A percentile compares a stretch with the other conserved stretches of the same genome.
Conservation (phyloP, 1,140 invertebrate genomes). For the Saccostrea echinata region DNA sequence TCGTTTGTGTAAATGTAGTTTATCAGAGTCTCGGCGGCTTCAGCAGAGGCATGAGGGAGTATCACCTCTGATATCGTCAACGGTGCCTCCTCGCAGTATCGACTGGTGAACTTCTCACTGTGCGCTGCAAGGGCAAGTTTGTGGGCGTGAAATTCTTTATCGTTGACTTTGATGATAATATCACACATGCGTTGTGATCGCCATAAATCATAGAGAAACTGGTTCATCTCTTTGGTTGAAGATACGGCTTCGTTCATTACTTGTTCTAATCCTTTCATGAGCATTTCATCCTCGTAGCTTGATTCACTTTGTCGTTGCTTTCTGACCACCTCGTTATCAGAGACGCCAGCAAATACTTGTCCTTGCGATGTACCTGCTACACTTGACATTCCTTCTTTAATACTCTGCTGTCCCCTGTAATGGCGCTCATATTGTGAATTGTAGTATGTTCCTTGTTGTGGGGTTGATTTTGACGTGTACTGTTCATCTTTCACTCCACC, state of each 20-base stretch:
- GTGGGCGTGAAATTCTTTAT: conserved; percentile 43
- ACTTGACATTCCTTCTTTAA: not conserved
- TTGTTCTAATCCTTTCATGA: not conserved
- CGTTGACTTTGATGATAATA: conserved; percentile 53
- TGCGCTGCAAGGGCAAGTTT: conserved; percentile 54
- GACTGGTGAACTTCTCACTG: conserved; percentile 51
- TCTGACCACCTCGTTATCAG: conserved; percentile 13
- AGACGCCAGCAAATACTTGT: not conserved
- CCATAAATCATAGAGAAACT: conserved; percentile 54
- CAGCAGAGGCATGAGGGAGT: conserved; percentile 36
- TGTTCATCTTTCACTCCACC: not conserved
- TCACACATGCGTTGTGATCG: conserved; percentile 49
- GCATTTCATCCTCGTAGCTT: not conserved
- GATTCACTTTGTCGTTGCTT: not conserved
- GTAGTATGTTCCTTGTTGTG: not conserved
- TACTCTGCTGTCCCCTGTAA: not conserved
- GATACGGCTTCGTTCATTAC: not conserved
- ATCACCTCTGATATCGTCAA: conserved; percentile 49
- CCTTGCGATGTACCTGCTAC: not conserved
- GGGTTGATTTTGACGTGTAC: not conserved
- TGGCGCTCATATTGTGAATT: not conserved
- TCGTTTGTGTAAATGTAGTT: conserved; percentile 55
- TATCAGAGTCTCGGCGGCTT: conserved; percentile 43
- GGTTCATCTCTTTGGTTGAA: conserved; percentile 40
- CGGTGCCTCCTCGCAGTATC: conserved; percentile 50